Evolutionary conservation across 1,140 invertebrate genomes (phyloP), one percentile per base, ranked within the genome.

Genomic region (Atta texana): DNA sequence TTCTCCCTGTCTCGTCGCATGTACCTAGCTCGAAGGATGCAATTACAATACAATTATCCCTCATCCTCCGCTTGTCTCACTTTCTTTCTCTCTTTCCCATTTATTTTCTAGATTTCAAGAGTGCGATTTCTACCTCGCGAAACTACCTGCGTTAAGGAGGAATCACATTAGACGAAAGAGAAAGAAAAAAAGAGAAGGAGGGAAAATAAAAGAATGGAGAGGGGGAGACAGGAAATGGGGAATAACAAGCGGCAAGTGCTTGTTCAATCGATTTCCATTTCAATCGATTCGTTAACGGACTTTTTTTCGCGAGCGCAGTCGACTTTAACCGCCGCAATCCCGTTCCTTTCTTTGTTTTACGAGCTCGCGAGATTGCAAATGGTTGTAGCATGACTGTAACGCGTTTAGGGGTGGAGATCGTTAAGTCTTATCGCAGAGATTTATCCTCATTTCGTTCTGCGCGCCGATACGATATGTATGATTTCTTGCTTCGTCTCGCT

Each of bases 211-310:
- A 64, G 69, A 14, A 39, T 18, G 4, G 64, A 31, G 39, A 16
- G 12, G 16, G 16, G 44, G 28, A 6, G 39, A 75, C 44, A 55
- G 77, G 51, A 81, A 81, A 55, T 18, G 64, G 49, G 49, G 21
- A 44, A 59, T 82, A 74, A 84, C 80, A 74, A 84, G 80, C 39
- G 24, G 24, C 69, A 39, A 84, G 55, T 84, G 80, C 80, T 74
- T 75, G 80, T 84, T 75, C 80, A 84, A 84, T 84, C 80, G 80
- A 84, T 84, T 84, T 84, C 80, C 80, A 74, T 84, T 84, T 84
- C 80, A 84, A 82, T 74, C 80, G 80, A 82, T 84, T 74, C 80
- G 68, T 84, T 84, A 84, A 84, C 80, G 69, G 80, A 61, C 55
- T 69, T 84, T 74, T 84, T 84, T 84, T 75, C 69, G 69, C 53